phyloP scores from a whole-genome alignment of 2,888 invertebrate species.

The Scaptomyza flava region DNA sequence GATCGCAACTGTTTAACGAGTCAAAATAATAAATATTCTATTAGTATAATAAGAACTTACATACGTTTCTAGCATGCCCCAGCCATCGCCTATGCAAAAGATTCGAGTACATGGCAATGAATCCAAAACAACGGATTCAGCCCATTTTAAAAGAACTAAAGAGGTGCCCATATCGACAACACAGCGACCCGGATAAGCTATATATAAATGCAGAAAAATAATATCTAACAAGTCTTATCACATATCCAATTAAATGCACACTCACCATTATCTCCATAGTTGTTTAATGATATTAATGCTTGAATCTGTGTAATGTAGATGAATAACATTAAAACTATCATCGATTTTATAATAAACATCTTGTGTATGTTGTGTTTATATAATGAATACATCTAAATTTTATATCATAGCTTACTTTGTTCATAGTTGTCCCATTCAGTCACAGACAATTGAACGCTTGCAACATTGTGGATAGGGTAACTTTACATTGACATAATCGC shows the following conservation, averaged over 20 bases:
- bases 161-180: constrained; percentile 51
- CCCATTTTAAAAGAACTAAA: constrained; percentile 33
- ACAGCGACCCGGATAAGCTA: constrained; percentile 58
- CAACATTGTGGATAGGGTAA: constrained; percentile 62
- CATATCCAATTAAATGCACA: not conserved
- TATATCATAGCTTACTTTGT: constrained; percentile 16
- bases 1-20: constrained; percentile 44
- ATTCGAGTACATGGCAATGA: constrained; percentile 47
- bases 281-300: constrained; percentile 23
- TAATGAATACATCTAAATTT: not conserved
- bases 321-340: not conserved
- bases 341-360: constrained; percentile 16
- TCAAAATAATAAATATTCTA: not conserved
- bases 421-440: not conserved
- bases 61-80: constrained; percentile 58
- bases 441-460: constrained; percentile 32
- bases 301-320: not conserved
- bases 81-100: constrained; percentile 56
- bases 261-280: constrained; percentile 47
- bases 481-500: constrained; percentile 8
- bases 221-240: not conserved
- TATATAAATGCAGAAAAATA: fast-evolving
- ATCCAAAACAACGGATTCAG: constrained; percentile 31
- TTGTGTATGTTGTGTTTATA: not conserved
- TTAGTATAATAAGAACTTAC: not conserved